Evolutionary conservation across 2,113 vertebrate genomes (phyloP), one percentile per base, ranked within the genome.

Genomic region (Gadus chalcogrammus): DNA sequence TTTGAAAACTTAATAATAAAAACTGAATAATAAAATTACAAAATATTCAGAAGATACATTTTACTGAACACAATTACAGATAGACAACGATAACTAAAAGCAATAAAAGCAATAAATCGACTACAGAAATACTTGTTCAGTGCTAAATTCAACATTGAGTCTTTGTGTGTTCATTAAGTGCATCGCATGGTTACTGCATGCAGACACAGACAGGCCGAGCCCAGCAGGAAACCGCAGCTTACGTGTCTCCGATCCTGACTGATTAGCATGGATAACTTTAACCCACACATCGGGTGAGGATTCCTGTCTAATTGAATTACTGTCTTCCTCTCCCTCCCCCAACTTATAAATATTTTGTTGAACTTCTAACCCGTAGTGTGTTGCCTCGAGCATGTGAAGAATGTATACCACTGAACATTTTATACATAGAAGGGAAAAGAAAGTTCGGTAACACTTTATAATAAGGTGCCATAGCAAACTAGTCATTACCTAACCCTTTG

Each of bases 271-370:
- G 87, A 87, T 93, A 93, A 92, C 92, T 94, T 79, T 93, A 90
- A 94, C 93, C 91, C 84, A 81, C 78, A 76, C 87, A 89, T 88
- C 80, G 88, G 88, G 74, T 79, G 86, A 92, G 90, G 93, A 88
- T 92, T 92, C 89, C 89, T 88, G 90, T 89, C 92, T 95, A 94
- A 95, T 93, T 93, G 87, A 94, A 94, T 95, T 94, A 94, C 89
- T 90, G 88, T 90, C 91, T 90, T 88, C 87, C 90, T 89, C 83
- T 88, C 88, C 87, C 69, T 84, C 78, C 79, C 42, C 42, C 42
- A 48, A 48, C 8, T 48, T 48, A 48, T 48, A 91, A 95, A 94
- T 93, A 93, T 94, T 94, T 91, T 91, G 86, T 86, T 92, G 92
- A 94, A 93, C 92, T 94, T 90, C 79, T 87, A 88, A 78, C 90